phyloP scores from a whole-genome alignment of 2,888 invertebrate genomes.

The Caenorhabditis wallacei region DNA sequence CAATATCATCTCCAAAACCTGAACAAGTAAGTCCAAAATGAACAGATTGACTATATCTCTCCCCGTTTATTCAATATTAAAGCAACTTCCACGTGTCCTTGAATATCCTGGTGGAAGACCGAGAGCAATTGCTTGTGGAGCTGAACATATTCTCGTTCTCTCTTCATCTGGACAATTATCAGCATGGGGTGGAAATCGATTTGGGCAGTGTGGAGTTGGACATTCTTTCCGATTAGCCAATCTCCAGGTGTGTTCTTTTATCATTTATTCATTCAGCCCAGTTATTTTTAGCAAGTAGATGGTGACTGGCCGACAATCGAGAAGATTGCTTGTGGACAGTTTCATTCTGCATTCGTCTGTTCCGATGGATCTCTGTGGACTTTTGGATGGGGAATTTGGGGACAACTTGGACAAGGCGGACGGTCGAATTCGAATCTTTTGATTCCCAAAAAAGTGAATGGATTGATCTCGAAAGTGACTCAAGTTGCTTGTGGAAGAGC shows the following conservation, averaged over 20 bases:
- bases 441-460: slow-evolving; percentile 63
- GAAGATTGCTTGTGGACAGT: slow-evolving; percentile 78
- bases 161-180: slow-evolving; percentile 73
- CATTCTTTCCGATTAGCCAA: slow-evolving; percentile 64
- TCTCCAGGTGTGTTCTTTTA: slow-evolving; percentile 48
- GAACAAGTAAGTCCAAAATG: slow-evolving; percentile 18
- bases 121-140: slow-evolving; percentile 75
- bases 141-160: slow-evolving; percentile 78
- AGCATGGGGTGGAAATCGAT: slow-evolving; percentile 78
- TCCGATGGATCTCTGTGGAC: slow-evolving; percentile 74
- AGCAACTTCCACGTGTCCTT: slow-evolving; percentile 53
- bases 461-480: slow-evolving; percentile 48
- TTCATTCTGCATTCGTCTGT: slow-evolving; percentile 77
- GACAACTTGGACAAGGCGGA: slow-evolving; percentile 76
- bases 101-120: slow-evolving; percentile 66
- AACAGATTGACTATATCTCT: background rate
- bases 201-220: slow-evolving; percentile 81
- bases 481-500: slow-evolving; percentile 72
- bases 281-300: slow-evolving; percentile 68
- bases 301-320: slow-evolving; percentile 72
- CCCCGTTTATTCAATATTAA: slow-evolving; percentile 8
- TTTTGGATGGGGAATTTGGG: slow-evolving; percentile 80
- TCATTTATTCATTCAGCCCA: background rate
- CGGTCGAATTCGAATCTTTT: slow-evolving; percentile 38
- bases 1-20: slow-evolving; percentile 32